Evolutionary conservation across 2,113 vertebrate species (phyloP).

Genomic region (Rhodinocichla rosea): DNA sequence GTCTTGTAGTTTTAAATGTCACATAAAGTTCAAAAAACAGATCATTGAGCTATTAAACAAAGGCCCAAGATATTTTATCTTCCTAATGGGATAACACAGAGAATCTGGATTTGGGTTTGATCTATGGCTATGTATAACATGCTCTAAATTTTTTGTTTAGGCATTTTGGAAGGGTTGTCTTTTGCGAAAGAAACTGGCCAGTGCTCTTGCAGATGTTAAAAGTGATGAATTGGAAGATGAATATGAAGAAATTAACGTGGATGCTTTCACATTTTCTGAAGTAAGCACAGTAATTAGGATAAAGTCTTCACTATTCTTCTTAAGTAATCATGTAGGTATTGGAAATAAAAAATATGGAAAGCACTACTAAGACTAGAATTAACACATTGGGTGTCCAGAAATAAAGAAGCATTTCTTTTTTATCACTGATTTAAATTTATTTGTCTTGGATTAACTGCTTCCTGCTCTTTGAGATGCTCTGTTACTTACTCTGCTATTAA

Average conservation of each 20-base stretch:
- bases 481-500: neutral
- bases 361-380: neutral
- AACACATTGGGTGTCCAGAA: neutral
- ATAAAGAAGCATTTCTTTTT: neutral
- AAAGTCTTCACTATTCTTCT: neutral
- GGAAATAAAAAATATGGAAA: neutral
- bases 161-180: slow-evolving; percentile 88
- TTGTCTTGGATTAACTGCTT: slow-evolving; percentile 2
- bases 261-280: slow-evolving; percentile 85
- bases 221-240: slow-evolving; percentile 78
- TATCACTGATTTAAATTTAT: neutral
- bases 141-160: slow-evolving; percentile 82
- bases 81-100: slow-evolving; percentile 90
- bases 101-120: slow-evolving; percentile 87
- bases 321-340: neutral
- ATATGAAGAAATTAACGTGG: slow-evolving; percentile 87
- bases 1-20: slow-evolving; percentile 89
- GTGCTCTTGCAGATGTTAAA: slow-evolving; percentile 80
- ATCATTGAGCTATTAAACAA: slow-evolving; percentile 88
- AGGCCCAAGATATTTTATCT: slow-evolving; percentile 90
- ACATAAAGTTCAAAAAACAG: slow-evolving; percentile 96
- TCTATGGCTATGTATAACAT: slow-evolving; percentile 80
- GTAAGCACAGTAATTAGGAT: slow-evolving; percentile 70
- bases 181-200: slow-evolving; percentile 85
- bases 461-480: neutral